These are phyloP conservation scores for Calephelis nemesis DNA, from an alignment of 1,140 invertebrate genomes.

Conservation along the genomic window DNA sequence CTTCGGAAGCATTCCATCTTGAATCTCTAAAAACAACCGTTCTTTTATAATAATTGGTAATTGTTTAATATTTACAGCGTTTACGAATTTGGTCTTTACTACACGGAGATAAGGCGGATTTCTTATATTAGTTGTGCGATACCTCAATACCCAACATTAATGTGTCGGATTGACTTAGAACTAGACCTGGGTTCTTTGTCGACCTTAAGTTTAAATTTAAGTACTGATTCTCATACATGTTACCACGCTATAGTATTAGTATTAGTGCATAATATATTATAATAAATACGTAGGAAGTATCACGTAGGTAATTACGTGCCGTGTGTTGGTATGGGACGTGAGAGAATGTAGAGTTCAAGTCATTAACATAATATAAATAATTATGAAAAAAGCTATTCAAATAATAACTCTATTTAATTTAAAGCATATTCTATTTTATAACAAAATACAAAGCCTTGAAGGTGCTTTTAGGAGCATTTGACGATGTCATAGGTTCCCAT, in stretches of 20 bases:
- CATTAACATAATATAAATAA: no score
- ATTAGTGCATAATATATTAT: constrained; percentile 2
- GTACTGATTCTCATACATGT: not conserved
- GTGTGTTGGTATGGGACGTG: no score
- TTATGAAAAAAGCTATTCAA: no score
- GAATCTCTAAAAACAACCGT: not conserved
- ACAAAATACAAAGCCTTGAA: no score
- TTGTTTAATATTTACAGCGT: not conserved
- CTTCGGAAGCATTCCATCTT: constrained; percentile 11
- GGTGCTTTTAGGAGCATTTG: no score
- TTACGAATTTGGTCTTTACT: not conserved
- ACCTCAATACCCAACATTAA: not conserved
- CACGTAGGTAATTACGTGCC: not conserved
- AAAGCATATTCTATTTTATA: no score
- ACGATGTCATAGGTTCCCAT: no score
- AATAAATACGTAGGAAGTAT: not conserved
- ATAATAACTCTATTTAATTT: no score
- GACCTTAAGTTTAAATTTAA: not conserved
- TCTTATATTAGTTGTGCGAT: not conserved
- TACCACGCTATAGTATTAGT: not conserved
- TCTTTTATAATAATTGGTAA: not conserved
- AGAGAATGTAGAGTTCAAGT: no score
- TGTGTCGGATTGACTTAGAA: not conserved
- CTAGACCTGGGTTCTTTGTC: not conserved
- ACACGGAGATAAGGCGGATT: not conserved